phyloP scores from a whole-genome alignment of 2,888 invertebrate genomes.

The Pycnomerus fuliginosus region DNA sequence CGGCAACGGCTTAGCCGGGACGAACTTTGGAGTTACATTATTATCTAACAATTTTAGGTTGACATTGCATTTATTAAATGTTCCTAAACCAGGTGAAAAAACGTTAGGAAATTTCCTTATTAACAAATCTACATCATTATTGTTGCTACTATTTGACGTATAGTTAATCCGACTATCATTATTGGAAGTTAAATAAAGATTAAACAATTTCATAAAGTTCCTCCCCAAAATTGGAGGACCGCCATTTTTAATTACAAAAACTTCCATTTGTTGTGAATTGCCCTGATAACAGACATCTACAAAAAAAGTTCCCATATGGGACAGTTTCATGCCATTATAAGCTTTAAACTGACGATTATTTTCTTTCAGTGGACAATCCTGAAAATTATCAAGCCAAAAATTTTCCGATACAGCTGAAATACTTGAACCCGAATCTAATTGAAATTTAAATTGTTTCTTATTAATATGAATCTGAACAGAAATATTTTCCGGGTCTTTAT shows the following conservation, averaged over 20 bases:
- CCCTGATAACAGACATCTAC: neutral
- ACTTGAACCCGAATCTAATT: neutral
- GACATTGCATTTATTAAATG: neutral
- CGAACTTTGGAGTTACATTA: neutral
- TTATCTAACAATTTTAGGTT: neutral
- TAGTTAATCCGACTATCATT: neutral
- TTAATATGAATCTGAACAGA: neutral
- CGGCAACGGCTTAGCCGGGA: conserved; percentile 8
- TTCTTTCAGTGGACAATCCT: neutral
- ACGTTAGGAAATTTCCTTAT: neutral
- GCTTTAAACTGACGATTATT: neutral
- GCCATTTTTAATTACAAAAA: neutral
- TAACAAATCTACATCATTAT: neutral
- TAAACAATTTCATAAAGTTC: no score
- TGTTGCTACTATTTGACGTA: no score
- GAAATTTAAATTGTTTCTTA: neutral
- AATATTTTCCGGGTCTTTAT: neutral
- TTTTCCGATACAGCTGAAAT: conserved; percentile 1
- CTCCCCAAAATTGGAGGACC: no score
- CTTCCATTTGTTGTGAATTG: neutral
- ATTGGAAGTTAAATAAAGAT: no score
- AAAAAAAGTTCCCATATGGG: neutral
- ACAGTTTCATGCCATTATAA: neutral
- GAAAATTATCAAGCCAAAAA: neutral
- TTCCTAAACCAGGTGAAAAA: conserved; percentile 1